These are phyloP conservation scores for Drosophila bocqueti DNA, from an alignment of 1,140 invertebrate genomes.

Conservation along the genomic window DNA sequence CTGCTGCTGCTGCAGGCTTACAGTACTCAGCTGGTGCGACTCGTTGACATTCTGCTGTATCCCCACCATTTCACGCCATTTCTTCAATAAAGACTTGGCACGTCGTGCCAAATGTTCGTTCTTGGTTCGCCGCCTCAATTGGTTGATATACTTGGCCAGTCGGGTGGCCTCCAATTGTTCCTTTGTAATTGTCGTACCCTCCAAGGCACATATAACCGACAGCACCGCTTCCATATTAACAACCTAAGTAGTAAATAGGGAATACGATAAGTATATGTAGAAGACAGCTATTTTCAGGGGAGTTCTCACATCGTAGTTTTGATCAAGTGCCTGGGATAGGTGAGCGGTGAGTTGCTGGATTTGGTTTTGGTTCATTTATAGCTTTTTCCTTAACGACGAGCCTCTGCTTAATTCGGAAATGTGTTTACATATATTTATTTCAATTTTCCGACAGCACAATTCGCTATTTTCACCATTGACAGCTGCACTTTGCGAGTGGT, in stretches of 20 bases:
- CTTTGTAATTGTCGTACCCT: conserved; percentile 96
- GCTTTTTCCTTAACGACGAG: conserved; percentile 3
- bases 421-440: conserved; percentile 16
- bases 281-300: background rate
- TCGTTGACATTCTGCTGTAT: conserved; percentile 80
- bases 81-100: conserved; percentile 95
- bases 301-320: conserved; percentile 89
- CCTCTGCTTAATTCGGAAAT: conserved; percentile 17
- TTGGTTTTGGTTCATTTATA: conserved; percentile 83
- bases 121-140: conserved; percentile 93
- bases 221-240: conserved; percentile 96
- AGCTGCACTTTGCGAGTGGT: conserved; percentile 15
- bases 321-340: conserved; percentile 89
- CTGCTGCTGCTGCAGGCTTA: conserved; percentile 5
- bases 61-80: conserved; percentile 92
- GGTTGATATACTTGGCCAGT: conserved; percentile 97
- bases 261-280: background rate
- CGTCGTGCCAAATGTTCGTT: conserved; percentile 92
- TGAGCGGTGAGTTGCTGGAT: conserved; percentile 87
- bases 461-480: conserved; percentile 61
- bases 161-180: conserved; percentile 96
- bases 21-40: background rate
- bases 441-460: conserved; percentile 30
- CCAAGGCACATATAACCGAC: conserved; percentile 96
- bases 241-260: conserved; percentile 88